Percentiles rank a stretch among this genome's conserved stretches.
Conservation (phyloP, 2,113 vertebrate species). For the Erythrocebus patas region DNA sequence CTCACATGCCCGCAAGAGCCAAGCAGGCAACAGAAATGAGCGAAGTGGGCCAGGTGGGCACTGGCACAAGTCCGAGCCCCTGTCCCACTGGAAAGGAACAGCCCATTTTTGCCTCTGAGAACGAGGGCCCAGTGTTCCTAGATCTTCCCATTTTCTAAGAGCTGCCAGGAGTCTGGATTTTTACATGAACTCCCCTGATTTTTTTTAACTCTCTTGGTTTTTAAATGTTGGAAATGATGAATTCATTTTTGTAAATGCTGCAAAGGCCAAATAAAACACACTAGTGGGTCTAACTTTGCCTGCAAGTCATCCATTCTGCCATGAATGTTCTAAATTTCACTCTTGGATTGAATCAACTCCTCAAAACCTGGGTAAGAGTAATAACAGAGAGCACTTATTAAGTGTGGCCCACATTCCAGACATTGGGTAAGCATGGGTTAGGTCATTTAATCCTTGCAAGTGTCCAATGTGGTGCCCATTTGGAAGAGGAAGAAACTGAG, state of each 20-base stretch:
- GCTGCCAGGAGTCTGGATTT: slow-evolving; percentile 23
- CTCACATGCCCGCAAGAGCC: background rate
- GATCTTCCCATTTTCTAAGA: background rate
- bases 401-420: background rate
- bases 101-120: background rate
- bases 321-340: background rate
- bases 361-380: background rate
- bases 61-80: background rate
- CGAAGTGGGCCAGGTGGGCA: background rate
- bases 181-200: background rate
- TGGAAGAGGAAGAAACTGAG: background rate
- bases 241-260: slow-evolving; percentile 29
- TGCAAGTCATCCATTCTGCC: background rate
- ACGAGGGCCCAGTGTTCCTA: background rate
- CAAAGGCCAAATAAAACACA: slow-evolving; percentile 56
- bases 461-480: background rate
- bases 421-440: background rate
- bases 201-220: slow-evolving; percentile 39
- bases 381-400: background rate
- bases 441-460: background rate
- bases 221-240: slow-evolving; percentile 42
- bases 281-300: background rate
- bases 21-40: background rate
- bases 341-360: background rate
- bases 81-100: background rate